Percentiles rank a stretch among this genome's conserved stretches.
phyloP scores from a whole-genome alignment of 2,888 invertebrate species.

The Pandemis cinnamomeana region DNA sequence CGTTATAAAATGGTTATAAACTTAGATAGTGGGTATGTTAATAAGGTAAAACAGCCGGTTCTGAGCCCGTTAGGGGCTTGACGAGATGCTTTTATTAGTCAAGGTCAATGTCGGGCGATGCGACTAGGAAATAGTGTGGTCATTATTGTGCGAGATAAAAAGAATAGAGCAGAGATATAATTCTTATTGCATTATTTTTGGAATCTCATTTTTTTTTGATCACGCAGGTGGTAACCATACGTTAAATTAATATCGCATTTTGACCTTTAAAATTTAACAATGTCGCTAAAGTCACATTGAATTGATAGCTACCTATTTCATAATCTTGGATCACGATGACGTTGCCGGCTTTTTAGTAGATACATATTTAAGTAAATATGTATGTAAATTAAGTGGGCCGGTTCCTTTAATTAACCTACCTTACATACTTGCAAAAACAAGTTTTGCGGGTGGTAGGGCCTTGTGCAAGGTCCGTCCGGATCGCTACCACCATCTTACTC shows the following conservation, averaged over 20 bases:
- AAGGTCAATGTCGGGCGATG: slow-evolving; percentile 44
- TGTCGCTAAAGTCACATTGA: slow-evolving; percentile 4
- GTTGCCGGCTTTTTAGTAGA: background rate
- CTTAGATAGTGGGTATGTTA: slow-evolving; percentile 51
- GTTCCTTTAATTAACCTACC: background rate
- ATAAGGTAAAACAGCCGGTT: slow-evolving; percentile 47
- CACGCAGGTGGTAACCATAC: background rate
- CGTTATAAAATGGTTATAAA: slow-evolving; percentile 37
- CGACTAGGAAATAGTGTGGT: background rate
- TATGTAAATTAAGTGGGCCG: background rate
- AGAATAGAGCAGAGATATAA: no score
- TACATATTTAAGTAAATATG: background rate
- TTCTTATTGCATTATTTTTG: no score
- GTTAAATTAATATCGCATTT: background rate
- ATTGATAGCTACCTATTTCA: background rate
- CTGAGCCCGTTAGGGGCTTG: slow-evolving; percentile 27
- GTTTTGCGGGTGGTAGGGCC: no score
- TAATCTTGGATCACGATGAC: background rate
- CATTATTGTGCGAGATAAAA: no score
- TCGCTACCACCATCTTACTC: no score
- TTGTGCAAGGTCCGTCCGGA: no score
- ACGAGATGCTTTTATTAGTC: slow-evolving; percentile 46
- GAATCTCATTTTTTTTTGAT: background rate
- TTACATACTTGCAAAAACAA: no score
- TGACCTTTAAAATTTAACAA: background rate